phyloP scores from a whole-genome alignment of 2,113 vertebrate genomes.

The Myrmecophaga tridactyla region DNA sequence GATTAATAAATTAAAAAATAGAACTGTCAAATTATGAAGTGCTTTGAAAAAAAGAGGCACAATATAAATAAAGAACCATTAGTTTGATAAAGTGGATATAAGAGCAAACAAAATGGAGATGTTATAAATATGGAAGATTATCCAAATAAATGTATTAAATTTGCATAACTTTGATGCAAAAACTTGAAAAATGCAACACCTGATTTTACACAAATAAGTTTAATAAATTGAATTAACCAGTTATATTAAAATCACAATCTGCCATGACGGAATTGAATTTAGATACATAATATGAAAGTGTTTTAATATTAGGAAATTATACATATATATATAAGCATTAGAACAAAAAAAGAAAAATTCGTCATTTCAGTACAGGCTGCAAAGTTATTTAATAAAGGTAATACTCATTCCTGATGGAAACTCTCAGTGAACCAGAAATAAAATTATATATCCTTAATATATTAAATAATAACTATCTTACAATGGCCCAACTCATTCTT shows the following conservation, averaged over 20 bases:
- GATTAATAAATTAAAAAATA: neutral
- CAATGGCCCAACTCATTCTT: neutral
- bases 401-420: conserved; percentile 36
- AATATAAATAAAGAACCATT: neutral
- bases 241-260: neutral
- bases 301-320: neutral
- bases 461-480: neutral
- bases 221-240: conserved; percentile 1
- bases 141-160: conserved; percentile 8
- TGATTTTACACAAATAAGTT: neutral
- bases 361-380: neutral
- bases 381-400: conserved; percentile 11
- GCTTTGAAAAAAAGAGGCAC: neutral
- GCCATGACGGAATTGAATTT: neutral
- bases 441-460: neutral
- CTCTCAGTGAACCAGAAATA: neutral
- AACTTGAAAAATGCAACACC: neutral
- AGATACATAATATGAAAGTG: neutral
- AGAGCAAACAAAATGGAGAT: neutral
- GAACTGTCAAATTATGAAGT: neutral
- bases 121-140: neutral
- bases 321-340: neutral
- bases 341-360: neutral
- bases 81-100: neutral
- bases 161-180: neutral